phyloP scores from a whole-genome alignment of 2,797 vertebrate genomes.

The Falco rusticolus region DNA sequence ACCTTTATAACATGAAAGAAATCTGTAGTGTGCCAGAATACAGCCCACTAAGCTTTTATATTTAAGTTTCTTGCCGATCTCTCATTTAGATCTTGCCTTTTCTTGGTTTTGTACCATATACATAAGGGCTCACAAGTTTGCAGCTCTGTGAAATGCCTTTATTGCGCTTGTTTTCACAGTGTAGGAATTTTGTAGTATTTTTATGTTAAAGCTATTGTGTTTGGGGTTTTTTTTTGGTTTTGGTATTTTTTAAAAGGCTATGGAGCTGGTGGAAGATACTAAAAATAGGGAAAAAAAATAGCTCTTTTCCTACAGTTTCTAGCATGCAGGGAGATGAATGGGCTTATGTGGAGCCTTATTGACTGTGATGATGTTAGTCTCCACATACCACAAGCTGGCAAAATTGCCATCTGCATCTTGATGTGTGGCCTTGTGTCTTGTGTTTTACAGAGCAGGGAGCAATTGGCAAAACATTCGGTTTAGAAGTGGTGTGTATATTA shows the following conservation, averaged over 20 bases:
- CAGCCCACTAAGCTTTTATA: background rate
- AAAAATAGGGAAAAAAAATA: background rate
- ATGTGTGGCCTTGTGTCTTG: background rate
- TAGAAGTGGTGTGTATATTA: background rate
- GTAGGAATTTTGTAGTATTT: background rate
- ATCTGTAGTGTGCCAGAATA: background rate
- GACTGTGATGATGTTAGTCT: background rate
- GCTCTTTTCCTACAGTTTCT: background rate
- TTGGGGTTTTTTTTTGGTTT: background rate
- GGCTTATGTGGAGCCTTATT: rapidly evolving
- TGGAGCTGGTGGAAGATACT: background rate
- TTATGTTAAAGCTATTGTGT: background rate
- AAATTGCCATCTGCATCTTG: background rate
- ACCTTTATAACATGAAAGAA: background rate
- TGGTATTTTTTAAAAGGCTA: background rate
- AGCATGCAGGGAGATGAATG: background rate
- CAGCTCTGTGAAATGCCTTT: background rate
- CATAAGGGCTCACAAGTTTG: background rate
- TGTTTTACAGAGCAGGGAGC: background rate
- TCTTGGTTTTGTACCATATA: background rate
- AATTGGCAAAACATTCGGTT: rapidly evolving
- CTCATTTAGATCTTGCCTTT: background rate
- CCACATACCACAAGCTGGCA: rapidly evolving
- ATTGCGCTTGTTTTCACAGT: background rate
- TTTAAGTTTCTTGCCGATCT: background rate